Conservation (phyloP, 2,113 vertebrate species). For the Phyllopteryx taeniolatus region DNA sequence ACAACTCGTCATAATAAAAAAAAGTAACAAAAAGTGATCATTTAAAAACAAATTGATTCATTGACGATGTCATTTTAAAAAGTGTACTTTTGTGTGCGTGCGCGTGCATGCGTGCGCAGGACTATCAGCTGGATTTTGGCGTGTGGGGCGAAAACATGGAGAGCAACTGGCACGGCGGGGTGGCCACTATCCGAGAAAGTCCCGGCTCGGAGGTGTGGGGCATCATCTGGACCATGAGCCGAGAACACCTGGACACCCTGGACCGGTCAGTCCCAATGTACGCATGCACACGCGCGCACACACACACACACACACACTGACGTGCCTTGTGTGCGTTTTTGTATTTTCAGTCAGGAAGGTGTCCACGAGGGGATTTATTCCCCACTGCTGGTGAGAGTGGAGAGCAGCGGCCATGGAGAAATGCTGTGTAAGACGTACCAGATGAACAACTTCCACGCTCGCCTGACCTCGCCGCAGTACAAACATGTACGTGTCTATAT, state of each 20-base stretch:
- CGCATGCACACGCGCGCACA: neutral
- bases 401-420: conserved; percentile 72
- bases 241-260: conserved; percentile 70
- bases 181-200: conserved; percentile 81
- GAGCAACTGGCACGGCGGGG: conserved; percentile 83
- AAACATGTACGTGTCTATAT: conserved; percentile 76
- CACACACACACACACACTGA: no score
- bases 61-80: no score
- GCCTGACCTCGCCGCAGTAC: conserved; percentile 87
- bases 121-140: conserved; percentile 85
- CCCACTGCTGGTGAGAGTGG: conserved; percentile 80
- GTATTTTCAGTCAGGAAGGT: conserved; percentile 81
- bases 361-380: conserved; percentile 78
- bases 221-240: conserved; percentile 84
- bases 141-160: conserved; percentile 64
- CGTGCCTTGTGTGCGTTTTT: neutral
- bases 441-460: conserved; percentile 80
- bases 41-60: no score
- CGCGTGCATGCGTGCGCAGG: conserved; percentile 49
- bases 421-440: conserved; percentile 85
- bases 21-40: no score
- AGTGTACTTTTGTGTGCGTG: no score
- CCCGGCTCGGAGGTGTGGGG: conserved; percentile 89
- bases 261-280: conserved; percentile 76
- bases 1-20: no score